Conservation (phyloP, 2,113 vertebrate species). For the Ammodytes marinus region DNA sequence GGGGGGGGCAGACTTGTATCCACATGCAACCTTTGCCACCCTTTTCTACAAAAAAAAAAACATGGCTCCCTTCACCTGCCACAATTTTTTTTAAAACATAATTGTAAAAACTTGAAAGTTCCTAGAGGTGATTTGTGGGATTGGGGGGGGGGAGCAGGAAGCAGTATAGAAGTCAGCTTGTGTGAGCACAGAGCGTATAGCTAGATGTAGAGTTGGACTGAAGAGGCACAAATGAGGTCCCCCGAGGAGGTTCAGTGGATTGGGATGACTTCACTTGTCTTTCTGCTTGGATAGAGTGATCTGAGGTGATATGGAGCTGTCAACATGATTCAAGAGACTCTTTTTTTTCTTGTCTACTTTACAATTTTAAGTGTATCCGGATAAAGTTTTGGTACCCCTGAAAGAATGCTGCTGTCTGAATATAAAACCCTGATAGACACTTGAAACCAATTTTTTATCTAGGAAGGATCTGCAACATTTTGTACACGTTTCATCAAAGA, state of each 20-base stretch:
- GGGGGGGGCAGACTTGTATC: constrained; percentile 57
- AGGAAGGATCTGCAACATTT: not conserved
- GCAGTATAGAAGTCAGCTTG: not conserved
- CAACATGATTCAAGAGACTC: constrained; percentile 36
- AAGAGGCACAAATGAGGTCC: constrained; percentile 66
- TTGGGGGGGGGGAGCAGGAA: not conserved
- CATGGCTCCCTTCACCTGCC: constrained; percentile 39
- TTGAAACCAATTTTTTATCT: not conserved
- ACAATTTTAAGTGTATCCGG: constrained; percentile 14
- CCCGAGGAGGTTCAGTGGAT: constrained; percentile 58
- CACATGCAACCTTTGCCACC: constrained; percentile 37
- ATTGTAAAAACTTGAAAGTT: constrained; percentile 54
- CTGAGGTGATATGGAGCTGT: constrained; percentile 55
- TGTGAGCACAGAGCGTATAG: constrained; percentile 14
- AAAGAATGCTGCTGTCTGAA: constrained; percentile 4
- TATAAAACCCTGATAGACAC: not conserved
- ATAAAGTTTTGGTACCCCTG: constrained; percentile 3
- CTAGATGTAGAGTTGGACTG: constrained; percentile 59
- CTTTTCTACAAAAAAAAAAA: constrained; percentile 14
- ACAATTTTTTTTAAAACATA: constrained; percentile 17
- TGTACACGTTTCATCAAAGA: not conserved
- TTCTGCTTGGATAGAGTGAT: constrained; percentile 48
- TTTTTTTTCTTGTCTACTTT: constrained; percentile 16
- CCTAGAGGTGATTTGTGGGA: constrained; percentile 8
- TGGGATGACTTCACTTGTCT: constrained; percentile 74